Evolutionary conservation across 2,113 vertebrate species (phyloP).

Genomic region (Nibea coibor): DNA sequence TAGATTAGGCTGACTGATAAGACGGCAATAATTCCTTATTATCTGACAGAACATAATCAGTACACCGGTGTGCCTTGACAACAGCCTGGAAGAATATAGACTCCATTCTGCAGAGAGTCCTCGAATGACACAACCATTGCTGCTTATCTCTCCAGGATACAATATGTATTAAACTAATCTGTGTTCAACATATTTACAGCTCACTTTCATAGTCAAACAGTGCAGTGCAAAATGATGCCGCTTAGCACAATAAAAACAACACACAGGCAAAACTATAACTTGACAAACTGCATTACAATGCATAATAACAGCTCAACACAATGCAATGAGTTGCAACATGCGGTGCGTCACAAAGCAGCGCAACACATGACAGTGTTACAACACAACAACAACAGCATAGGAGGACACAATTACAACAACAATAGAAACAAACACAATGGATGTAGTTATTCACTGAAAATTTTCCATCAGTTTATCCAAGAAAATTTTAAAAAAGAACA

Average conservation of each 20-base stretch:
- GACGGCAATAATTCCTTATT: slow-evolving; percentile 61
- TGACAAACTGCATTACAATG: slow-evolving; percentile 18
- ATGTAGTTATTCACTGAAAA: neutral
- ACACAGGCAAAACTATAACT: neutral
- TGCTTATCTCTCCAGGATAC: neutral
- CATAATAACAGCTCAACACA: slow-evolving; percentile 5
- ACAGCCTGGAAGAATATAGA: slow-evolving; percentile 30
- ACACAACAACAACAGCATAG: slow-evolving; percentile 14
- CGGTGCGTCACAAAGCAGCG: slow-evolving; percentile 19
- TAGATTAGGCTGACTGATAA: slow-evolving; percentile 73
- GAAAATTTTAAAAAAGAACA: too few relatives aligned
- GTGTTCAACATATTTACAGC: slow-evolving; percentile 1
- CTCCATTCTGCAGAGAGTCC: slow-evolving; percentile 9
- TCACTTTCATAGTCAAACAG: neutral
- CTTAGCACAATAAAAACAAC: neutral
- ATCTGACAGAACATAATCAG: slow-evolving; percentile 59
- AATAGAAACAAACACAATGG: neutral
- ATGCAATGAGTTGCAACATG: slow-evolving; percentile 31
- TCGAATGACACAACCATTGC: neutral
- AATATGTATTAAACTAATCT: neutral
- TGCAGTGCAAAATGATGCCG: neutral
- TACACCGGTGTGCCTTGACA: slow-evolving; percentile 25
- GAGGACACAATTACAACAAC: slow-evolving; percentile 4
- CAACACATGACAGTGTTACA: slow-evolving; percentile 22
- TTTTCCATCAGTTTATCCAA: neutral